A percentile compares a stretch with the other conserved stretches of the same genome.
These are phyloP conservation scores for Helleia helle DNA, from an alignment of 2,888 invertebrate species.

Conservation along the genomic window DNA sequence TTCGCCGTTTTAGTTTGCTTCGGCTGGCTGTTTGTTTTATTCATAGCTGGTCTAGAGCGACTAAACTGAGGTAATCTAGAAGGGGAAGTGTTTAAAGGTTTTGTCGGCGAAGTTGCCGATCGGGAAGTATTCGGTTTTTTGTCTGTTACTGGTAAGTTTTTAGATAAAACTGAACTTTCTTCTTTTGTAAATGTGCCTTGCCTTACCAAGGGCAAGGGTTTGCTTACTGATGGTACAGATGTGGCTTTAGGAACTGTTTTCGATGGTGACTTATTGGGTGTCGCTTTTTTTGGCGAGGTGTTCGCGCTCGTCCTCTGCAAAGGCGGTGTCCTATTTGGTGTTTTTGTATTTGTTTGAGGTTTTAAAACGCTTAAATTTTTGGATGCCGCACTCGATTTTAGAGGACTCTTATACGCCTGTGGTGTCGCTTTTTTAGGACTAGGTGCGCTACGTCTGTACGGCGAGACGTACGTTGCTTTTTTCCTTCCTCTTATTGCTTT, in stretches of 20 bases:
- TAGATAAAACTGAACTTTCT: slow-evolving; percentile 67
- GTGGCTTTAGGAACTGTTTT: slow-evolving; percentile 39
- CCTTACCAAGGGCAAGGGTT: slow-evolving; percentile 77
- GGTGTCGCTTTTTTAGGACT: slow-evolving; percentile 40
- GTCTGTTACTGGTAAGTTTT: slow-evolving; percentile 47
- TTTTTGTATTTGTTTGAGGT: slow-evolving; percentile 45
- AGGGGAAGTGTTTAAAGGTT: slow-evolving; percentile 49
- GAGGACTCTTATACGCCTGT: slow-evolving; percentile 22
- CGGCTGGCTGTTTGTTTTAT: slow-evolving; percentile 30
- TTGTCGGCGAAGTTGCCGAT: slow-evolving; percentile 32
- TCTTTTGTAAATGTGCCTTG: slow-evolving; percentile 96
- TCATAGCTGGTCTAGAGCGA: slow-evolving; percentile 35
- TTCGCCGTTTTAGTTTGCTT: slow-evolving; percentile 31
- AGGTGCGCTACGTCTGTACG: slow-evolving; percentile 58
- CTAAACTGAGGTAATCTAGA: slow-evolving; percentile 55
- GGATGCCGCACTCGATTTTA: slow-evolving; percentile 29
- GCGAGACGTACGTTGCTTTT: slow-evolving; percentile 79
- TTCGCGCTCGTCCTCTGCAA: slow-evolving; percentile 35
- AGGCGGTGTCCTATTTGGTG: slow-evolving; percentile 35
- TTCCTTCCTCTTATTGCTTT: slow-evolving; percentile 79
- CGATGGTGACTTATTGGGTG: slow-evolving; percentile 40
- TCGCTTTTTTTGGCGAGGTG: slow-evolving; percentile 52
- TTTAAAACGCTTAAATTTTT: slow-evolving; percentile 34
- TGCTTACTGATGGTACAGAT: slow-evolving; percentile 37
- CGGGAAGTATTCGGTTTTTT: slow-evolving; percentile 31